Conservation (phyloP, 2,888 invertebrate species). For the Anoncus sp. region DNA sequence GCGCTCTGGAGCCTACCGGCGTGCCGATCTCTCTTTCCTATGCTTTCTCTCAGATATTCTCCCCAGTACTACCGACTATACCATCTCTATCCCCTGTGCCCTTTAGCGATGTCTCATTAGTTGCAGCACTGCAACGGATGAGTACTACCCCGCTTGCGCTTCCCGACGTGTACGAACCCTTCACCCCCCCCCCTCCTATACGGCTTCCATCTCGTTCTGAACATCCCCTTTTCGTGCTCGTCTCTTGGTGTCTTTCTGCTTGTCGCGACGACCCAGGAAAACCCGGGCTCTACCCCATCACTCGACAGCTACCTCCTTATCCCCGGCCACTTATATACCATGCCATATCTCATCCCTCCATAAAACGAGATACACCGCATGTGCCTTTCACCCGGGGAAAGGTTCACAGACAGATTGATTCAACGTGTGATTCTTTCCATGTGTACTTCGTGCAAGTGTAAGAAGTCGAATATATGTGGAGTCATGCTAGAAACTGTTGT, state of each 20-base stretch:
- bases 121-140: constrained; percentile 82
- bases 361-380: constrained; percentile 43
- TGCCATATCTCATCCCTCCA: constrained; percentile 33
- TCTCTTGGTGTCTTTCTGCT: constrained; percentile 63
- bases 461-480: neutral
- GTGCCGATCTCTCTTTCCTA: constrained; percentile 54
- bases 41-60: constrained; percentile 40
- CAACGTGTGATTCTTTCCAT: constrained; percentile 13
- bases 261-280: constrained; percentile 68
- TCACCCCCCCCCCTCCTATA: constrained; percentile 51
- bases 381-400: constrained; percentile 16
- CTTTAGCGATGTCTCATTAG: constrained; percentile 84
- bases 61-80: constrained; percentile 48
- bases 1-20: constrained; percentile 67
- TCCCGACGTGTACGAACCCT: constrained; percentile 57
- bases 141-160: constrained; percentile 77
- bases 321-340: constrained; percentile 75
- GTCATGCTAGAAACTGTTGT: neutral
- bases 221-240: constrained; percentile 60
- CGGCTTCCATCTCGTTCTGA: constrained; percentile 54
- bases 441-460: neutral
- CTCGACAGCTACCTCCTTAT: constrained; percentile 81
- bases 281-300: constrained; percentile 71
- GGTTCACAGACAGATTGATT: constrained; percentile 40
- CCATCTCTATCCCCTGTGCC: constrained; percentile 75